A percentile compares a stretch with the other conserved stretches of the same genome.
Conservation (phyloP, 1,140 invertebrate species). For the Ceratoteleas bidentatus region DNA sequence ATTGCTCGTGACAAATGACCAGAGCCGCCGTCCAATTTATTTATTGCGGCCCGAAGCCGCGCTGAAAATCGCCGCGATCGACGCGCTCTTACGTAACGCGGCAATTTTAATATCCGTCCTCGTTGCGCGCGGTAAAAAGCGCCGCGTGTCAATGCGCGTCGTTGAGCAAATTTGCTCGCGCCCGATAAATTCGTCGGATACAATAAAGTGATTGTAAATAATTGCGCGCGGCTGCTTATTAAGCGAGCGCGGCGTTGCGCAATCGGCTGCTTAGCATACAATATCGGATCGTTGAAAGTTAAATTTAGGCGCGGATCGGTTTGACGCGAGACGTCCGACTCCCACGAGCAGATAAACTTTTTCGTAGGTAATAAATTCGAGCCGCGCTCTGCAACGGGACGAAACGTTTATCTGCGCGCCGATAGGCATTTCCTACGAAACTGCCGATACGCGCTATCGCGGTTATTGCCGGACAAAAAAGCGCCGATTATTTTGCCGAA, state of each 20-base stretch:
- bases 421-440: constrained; percentile 36
- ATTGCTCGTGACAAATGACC: too few relatives aligned
- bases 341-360: constrained; percentile 5
- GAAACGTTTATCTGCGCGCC: constrained; percentile 25
- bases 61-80: too few relatives aligned
- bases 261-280: background rate
- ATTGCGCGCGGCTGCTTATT: background rate
- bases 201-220: constrained; percentile 9
- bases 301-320: background rate
- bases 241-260: background rate
- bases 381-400: constrained; percentile 19
- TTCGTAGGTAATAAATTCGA: constrained; percentile 36
- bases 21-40: too few relatives aligned
- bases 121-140: background rate
- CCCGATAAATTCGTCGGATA: constrained; percentile 9
- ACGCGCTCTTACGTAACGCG: background rate
- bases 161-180: constrained; percentile 9
- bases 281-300: background rate
- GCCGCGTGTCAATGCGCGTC: background rate
- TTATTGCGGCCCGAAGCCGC: too few relatives aligned
- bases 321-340: constrained; percentile 1
- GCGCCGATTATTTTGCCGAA: constrained; percentile 39
- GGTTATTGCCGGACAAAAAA: constrained; percentile 45
- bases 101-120: background rate
- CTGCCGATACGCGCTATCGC: constrained; percentile 38